A percentile compares a stretch with the other conserved stretches of the same genome.
Evolutionary conservation across 2,888 invertebrate species (phyloP).

Genomic region (Hypercompe scribonia): DNA sequence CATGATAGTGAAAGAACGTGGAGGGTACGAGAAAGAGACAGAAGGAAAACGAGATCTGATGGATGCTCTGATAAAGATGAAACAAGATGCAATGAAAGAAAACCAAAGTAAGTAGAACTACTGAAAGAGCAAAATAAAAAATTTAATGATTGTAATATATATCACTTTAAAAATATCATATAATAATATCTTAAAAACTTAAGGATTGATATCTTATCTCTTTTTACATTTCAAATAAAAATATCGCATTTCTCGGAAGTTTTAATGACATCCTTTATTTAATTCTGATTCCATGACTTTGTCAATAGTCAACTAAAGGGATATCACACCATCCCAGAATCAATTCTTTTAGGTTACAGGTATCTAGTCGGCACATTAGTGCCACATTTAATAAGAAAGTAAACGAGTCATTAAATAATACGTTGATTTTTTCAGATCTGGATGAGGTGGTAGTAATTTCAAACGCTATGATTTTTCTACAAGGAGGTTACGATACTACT

Average conservation of each 20-base stretch:
- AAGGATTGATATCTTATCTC: too few species aligned
- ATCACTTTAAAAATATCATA: too few species aligned
- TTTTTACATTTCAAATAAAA: too few species aligned
- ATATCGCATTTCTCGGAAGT: too few species aligned
- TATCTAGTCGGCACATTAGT: too few species aligned
- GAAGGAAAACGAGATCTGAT: slow-evolving; percentile 61
- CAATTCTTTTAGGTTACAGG: too few species aligned
- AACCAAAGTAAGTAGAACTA: slow-evolving; percentile 50
- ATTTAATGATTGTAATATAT: too few species aligned
- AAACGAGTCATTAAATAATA: not conserved
- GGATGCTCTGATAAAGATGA: slow-evolving; percentile 66
- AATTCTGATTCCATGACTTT: too few species aligned
- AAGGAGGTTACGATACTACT: slow-evolving; percentile 71
- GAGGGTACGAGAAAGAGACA: slow-evolving; percentile 45
- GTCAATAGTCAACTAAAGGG: too few species aligned
- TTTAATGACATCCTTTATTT: not conserved
- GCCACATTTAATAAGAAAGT: too few species aligned
- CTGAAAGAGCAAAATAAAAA: not conserved
- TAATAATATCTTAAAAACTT: too few species aligned
- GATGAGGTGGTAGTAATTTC: slow-evolving; percentile 64
- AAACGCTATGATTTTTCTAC: slow-evolving; percentile 68
- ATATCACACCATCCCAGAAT: too few species aligned
- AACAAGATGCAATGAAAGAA: slow-evolving; percentile 57
- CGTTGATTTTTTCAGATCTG: slow-evolving; percentile 51
- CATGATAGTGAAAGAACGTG: slow-evolving; percentile 57